phyloP scores from a whole-genome alignment of 1,140 invertebrate species.

The Lasaia peninsularis region DNA sequence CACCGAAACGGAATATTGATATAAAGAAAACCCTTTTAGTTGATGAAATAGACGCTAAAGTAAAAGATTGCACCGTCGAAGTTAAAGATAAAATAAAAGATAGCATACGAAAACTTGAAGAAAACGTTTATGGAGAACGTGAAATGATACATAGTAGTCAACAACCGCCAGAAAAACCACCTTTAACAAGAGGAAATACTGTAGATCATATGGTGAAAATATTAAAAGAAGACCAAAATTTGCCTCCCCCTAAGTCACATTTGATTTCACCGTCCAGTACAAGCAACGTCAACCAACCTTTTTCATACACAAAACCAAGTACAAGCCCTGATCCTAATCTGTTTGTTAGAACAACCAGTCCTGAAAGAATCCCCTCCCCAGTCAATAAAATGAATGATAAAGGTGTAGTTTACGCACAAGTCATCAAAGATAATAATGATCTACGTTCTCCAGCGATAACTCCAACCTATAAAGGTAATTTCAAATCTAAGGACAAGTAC shows the following conservation, averaged over 20 bases:
- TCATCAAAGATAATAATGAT: constrained; percentile 79
- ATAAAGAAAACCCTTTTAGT: constrained; percentile 57
- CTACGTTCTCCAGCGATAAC: constrained; percentile 49
- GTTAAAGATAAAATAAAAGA: constrained; percentile 69
- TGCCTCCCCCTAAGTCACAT: constrained; percentile 81
- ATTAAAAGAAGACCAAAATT: constrained; percentile 80
- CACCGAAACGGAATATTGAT: constrained; percentile 65
- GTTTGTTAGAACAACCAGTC: constrained; percentile 66
- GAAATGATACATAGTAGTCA: constrained; percentile 84
- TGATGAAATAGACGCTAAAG: constrained; percentile 62
- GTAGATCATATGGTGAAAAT: constrained; percentile 82
- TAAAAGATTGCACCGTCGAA: constrained; percentile 49
- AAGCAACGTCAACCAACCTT: constrained; percentile 86
- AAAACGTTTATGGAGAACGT: constrained; percentile 75
- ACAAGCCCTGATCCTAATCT: constrained; percentile 74
- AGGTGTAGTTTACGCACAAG: constrained; percentile 85
- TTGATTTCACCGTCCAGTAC: constrained; percentile 79
- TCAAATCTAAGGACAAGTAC: constrained; percentile 62
- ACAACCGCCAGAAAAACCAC: constrained; percentile 80
- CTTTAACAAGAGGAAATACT: constrained; percentile 81
- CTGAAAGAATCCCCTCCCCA: constrained; percentile 62
- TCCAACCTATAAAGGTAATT: constrained; percentile 77
- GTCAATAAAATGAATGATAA: constrained; percentile 67
- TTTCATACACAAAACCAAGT: constrained; percentile 84
- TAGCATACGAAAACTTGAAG: constrained; percentile 67